Evolutionary conservation across 2,113 vertebrate species (phyloP).

Genomic region (Nestor notabilis): DNA sequence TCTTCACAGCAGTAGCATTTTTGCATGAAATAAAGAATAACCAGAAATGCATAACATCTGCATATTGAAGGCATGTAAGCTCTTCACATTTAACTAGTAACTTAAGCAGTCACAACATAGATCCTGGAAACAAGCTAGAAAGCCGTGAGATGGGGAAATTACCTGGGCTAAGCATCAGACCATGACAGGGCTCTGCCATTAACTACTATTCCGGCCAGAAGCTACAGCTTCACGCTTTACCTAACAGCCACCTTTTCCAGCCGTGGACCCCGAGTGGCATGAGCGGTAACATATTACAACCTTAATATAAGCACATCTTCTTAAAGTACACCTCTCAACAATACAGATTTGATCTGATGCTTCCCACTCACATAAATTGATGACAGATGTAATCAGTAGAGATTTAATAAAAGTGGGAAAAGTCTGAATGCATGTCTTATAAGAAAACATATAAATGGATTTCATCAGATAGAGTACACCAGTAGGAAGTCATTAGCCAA

Average conservation of each 20-base stretch:
- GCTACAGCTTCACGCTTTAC: neutral
- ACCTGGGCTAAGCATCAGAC: neutral
- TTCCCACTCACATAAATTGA: neutral
- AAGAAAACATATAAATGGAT: constrained; percentile 18
- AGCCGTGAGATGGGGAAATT: neutral
- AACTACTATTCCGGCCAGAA: neutral
- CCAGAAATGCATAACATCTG: neutral
- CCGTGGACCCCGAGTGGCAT: neutral
- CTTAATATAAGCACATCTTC: neutral
- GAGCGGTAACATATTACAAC: neutral
- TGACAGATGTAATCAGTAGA: neutral
- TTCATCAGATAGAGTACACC: constrained; percentile 40
- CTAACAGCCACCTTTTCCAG: neutral
- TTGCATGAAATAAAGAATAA: neutral
- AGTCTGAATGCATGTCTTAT: constrained; percentile 8
- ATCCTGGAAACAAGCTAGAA: neutral
- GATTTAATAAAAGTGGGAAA: constrained; percentile 21
- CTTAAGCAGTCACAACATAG: neutral
- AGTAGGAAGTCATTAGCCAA: constrained; percentile 29
- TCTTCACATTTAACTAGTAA: neutral
- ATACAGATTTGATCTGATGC: neutral
- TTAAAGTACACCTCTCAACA: neutral
- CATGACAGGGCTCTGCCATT: neutral
- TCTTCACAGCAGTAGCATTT: neutral
- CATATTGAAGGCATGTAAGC: neutral